Percentiles rank a stretch among this genome's conserved stretches.
Evolutionary conservation across 1,140 invertebrate genomes (phyloP).

Genomic region (Pygmarrhopalites habei): DNA sequence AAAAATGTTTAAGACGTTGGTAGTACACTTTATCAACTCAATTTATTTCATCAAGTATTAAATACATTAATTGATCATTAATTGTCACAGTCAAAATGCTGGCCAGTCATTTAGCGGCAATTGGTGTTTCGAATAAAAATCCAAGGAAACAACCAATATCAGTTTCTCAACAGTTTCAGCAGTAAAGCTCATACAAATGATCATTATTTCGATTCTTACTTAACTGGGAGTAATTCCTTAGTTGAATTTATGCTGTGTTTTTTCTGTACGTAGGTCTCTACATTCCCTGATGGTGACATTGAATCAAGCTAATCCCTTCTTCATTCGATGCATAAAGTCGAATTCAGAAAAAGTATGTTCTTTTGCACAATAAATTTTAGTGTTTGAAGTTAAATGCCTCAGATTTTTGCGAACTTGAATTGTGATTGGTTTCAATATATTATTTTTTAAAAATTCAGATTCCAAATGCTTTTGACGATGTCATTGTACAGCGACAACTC

Average conservation of each 20-base stretch:
- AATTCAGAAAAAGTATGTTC: constrained; percentile 67
- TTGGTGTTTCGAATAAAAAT: constrained; percentile 52
- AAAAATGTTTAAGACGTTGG: too few species aligned
- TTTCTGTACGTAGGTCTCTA: too few species aligned
- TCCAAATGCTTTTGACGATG: constrained; percentile 86
- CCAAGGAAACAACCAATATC: constrained; percentile 79
- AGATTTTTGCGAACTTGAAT: too few species aligned
- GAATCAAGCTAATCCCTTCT: constrained; percentile 92
- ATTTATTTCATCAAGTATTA: too few species aligned
- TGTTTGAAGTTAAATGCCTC: too few species aligned
- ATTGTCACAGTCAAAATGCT: constrained; percentile 84
- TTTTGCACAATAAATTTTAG: background rate
- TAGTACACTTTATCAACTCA: too few species aligned
- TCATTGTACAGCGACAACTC: constrained; percentile 80
- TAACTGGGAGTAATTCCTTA: too few species aligned
- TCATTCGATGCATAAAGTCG: constrained; percentile 94
- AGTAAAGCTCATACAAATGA: too few species aligned
- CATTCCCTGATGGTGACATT: constrained; percentile 86
- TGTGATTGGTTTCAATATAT: constrained; percentile 5
- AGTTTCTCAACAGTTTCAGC: constrained; percentile 88
- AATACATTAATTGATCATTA: too few species aligned
- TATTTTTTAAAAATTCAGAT: constrained; percentile 49
- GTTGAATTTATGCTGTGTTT: too few species aligned
- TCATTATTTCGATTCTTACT: too few species aligned
- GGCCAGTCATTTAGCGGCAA: constrained; percentile 46